Evolutionary conservation across 2,113 vertebrate genomes (phyloP), one percentile per base, ranked within the genome.

Genomic region (Megaceryle torquata): DNA sequence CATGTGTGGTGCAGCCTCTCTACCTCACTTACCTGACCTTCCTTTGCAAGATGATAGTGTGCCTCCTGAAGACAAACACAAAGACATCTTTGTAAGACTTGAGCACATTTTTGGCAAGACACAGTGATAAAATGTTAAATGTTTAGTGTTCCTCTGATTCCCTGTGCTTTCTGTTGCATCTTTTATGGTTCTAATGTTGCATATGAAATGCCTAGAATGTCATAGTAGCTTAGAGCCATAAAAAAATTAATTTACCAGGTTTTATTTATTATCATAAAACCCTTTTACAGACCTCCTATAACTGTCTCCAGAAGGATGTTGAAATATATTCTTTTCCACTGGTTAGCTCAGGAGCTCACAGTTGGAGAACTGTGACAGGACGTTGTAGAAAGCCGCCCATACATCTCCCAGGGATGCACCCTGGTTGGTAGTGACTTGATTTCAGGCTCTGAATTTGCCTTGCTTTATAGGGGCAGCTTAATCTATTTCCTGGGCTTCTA

Each of bases 11-110:
- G 20, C 16, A 67, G 41, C 41, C 25, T 51, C 9, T 67, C 28
- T 13, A 18, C 21, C 28, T 64, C 1, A 0, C 11, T 0, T 18
- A 11, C 15, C 13, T 39, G 51, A 4, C 37, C 37, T 79, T 37
- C 43, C 37, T 35, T 43, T 44, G 21, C 15, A 33, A 31, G 39
- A 18, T 21, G 41, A 8, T 37, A 16, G 33, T 3, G 0, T 33
- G 35, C 56, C 28, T 41, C 51, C 28, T 41, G 57, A 79, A 50
- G 51, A 50, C n/a, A 75, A 76, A 24, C 12, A 28, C 51, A 43
- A 84, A 86, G 65, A 21, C 44, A 31, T 54, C 35, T 64, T 74
- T 35, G 31, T 68, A 57, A 67, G 43, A 29, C 41, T 50, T 31
- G 20, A 78, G 31, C 25, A 2, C 3, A 0, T 44, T 88, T 68